phyloP scores from a whole-genome alignment of 2,888 invertebrate genomes.

The Nebria brevicollis region DNA sequence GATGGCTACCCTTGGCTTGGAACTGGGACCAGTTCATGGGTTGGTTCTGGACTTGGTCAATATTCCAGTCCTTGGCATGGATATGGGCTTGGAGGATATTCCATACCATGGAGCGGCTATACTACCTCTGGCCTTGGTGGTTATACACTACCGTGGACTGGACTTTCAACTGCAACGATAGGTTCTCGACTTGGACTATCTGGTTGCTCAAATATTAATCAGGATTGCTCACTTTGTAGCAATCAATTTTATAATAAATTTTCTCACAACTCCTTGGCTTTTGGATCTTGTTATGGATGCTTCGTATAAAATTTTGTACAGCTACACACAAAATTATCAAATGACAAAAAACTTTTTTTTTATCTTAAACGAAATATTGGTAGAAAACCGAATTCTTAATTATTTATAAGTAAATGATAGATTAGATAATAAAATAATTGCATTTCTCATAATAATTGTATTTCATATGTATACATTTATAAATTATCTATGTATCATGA shows the following conservation, averaged over 20 bases:
- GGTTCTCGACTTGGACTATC: neutral
- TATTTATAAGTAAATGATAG: no score
- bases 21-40: neutral
- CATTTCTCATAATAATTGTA: no score
- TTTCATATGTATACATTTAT: neutral
- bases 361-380: no score
- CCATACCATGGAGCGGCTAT: neutral
- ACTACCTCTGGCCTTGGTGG: neutral
- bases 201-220: conserved; percentile 18
- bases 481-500: neutral
- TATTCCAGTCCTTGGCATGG: neutral
- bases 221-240: conserved; percentile 24
- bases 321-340: neutral
- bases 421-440: no score
- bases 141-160: neutral
- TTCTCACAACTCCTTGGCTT: conserved; percentile 10
- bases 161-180: neutral
- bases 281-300: conserved; percentile 30
- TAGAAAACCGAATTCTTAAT: no score
- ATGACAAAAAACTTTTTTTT: no score
- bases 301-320: conserved; percentile 12
- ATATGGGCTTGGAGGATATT: neutral
- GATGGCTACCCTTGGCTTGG: neutral
- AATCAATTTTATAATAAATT: conserved; percentile 14
- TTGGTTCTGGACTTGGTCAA: neutral